Evolutionary conservation across 2,888 invertebrate species (phyloP).

Genomic region (Cetonia aurata): DNA sequence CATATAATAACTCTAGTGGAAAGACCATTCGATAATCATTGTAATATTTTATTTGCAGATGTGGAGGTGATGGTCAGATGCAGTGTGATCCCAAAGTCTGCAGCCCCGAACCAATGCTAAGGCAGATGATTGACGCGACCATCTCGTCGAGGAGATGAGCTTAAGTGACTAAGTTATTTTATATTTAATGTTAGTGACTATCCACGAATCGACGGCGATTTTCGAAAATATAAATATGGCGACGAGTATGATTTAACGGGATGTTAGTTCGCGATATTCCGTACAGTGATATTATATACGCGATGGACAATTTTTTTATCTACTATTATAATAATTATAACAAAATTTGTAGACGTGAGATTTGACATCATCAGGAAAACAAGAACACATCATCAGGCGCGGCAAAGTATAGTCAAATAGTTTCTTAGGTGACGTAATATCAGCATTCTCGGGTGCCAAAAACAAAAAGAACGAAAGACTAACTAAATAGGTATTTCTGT

Average conservation of each 20-base stretch:
- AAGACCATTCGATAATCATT: no score
- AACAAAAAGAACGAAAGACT: slow-evolving; percentile 58
- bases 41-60: slow-evolving; percentile 71
- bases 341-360: slow-evolving; percentile 40
- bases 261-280: slow-evolving; percentile 34
- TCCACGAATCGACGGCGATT: slow-evolving; percentile 58
- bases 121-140: slow-evolving; percentile 90
- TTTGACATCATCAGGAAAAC: slow-evolving; percentile 55
- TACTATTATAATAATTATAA: slow-evolving; percentile 37
- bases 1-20: no score
- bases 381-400: slow-evolving; percentile 33
- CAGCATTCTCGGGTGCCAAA: slow-evolving; percentile 68
- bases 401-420: slow-evolving; percentile 8
- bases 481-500: slow-evolving; percentile 64
- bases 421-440: slow-evolving; percentile 25
- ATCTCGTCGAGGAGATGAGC: slow-evolving; percentile 77
- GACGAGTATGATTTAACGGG: slow-evolving; percentile 16
- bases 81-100: slow-evolving; percentile 93
- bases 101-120: slow-evolving; percentile 89
- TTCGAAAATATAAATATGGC: slow-evolving; percentile 39
- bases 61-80: slow-evolving; percentile 94
- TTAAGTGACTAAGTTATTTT: slow-evolving; percentile 48
- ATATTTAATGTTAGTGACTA: slow-evolving; percentile 56
- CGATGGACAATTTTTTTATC: slow-evolving; percentile 58
- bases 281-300: slow-evolving; percentile 63